Base-by-base conservation (phyloP, 2,113 vertebrate genomes). In the Panthera leo region DNA sequence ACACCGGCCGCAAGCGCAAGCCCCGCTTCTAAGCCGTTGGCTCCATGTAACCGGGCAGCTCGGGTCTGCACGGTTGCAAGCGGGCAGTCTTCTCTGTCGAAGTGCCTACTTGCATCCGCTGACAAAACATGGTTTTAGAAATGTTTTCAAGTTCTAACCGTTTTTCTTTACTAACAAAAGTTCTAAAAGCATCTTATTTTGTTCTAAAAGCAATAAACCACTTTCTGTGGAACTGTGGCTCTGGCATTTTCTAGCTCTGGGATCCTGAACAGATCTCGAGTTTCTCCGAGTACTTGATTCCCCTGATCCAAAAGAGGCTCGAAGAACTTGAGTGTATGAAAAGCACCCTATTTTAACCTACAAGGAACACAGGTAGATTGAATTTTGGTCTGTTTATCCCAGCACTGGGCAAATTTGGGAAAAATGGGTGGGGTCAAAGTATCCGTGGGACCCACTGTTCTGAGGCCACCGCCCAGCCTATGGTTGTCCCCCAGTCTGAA, bases 1-100 rank as follows among this genome's bases (percentile, higher is more conserved):
- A 99, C 98, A 99, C 99, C 0, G 99, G 99, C 34, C 99, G 99
- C 31, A 99, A 99, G 94, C 99, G 99, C 82, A 99, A 98, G 97
- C 99, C 99, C 96, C 98, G 83, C 95, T 99, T 99, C 97, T 99
- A 96, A 99, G 61, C 19, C 4, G 15, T 3, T 1, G 0, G 5
- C 34, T 3, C 1, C 0, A 2, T 25, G 53, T 48, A 7, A 2
- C 1, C 79, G 45, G 53, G 5, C 14, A 4, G 12, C 42, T n/a
- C 0, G 0, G 16, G 12, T 5, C 34, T 29, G 1, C 27, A 5
- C 19, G 0, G 15, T 1, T 16, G 16, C 5, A 53, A 78, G 61
- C 7, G 18, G 3, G 31, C 53, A 29, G 23, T 36, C 86, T 71
- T 86, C 71, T 48, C 13, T 85, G 29, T 48, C 67, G 36, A 96